Percentiles rank a stretch among this genome's conserved stretches.
Conservation (phyloP, 2,888 invertebrate genomes). For the Campoletis raptor region DNA sequence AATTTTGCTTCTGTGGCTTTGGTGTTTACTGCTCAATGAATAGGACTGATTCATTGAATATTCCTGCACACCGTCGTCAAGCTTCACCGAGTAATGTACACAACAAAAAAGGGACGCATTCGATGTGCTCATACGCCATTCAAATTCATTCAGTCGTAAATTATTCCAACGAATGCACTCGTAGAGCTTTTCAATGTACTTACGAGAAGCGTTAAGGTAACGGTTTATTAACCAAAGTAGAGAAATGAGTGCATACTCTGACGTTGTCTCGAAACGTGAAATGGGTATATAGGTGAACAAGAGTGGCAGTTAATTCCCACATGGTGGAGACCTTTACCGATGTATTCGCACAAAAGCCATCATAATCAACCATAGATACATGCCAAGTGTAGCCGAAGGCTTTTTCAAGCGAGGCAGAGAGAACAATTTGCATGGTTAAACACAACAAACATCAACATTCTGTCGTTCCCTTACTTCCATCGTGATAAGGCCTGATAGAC, state of each 20-base stretch:
- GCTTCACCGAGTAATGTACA: not conserved
- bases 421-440: not conserved
- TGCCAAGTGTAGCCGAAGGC: not conserved
- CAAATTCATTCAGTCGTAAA: slow-evolving; percentile 15
- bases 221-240: slow-evolving; percentile 17
- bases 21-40: slow-evolving; percentile 24
- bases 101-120: slow-evolving; percentile 6
- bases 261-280: not conserved
- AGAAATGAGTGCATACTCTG: not conserved
- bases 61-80: slow-evolving; percentile 17
- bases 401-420: not conserved
- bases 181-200: not conserved
- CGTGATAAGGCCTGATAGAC: not conserved
- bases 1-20: slow-evolving; percentile 30
- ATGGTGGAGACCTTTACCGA: not conserved
- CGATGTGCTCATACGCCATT: not conserved
- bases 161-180: slow-evolving; percentile 1
- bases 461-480: not conserved
- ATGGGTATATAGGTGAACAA: not conserved
- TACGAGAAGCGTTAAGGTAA: not conserved
- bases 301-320: not conserved
- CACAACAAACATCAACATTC: not conserved
- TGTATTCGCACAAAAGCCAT: slow-evolving; percentile 11
- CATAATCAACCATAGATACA: not conserved
- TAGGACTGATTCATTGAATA: slow-evolving; percentile 35